Evolutionary conservation across 2,113 vertebrate species (phyloP).

Genomic region (Columba livia): DNA sequence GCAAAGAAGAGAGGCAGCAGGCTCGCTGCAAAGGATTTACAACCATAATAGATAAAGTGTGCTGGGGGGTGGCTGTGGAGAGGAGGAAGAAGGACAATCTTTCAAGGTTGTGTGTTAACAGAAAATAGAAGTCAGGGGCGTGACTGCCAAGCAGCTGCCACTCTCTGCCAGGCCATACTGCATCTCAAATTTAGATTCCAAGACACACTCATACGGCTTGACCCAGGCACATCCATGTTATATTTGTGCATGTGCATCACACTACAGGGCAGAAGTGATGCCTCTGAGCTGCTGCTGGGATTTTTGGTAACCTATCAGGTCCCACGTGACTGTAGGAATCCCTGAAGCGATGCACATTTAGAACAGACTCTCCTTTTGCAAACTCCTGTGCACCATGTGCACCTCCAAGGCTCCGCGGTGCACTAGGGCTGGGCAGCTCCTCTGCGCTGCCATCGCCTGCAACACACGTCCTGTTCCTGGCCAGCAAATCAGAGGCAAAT

Average conservation of each 20-base stretch:
- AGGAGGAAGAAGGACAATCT: background rate
- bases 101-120: background rate
- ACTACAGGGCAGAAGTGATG: background rate
- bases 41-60: background rate
- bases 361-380: background rate
- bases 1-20: slow-evolving; percentile 27
- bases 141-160: background rate
- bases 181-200: background rate
- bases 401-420: rapidly evolving
- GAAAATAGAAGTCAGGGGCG: background rate
- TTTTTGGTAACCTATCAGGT: background rate
- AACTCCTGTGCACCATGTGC: rapidly evolving
- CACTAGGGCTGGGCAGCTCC: background rate
- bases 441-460: rapidly evolving
- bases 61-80: background rate
- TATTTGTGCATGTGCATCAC: background rate
- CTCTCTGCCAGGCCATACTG: background rate
- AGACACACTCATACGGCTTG: rapidly evolving
- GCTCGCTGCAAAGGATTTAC: slow-evolving; percentile 19
- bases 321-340: background rate
- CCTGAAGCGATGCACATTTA: background rate
- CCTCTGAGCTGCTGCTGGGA: background rate
- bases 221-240: background rate
- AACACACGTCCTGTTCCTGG: background rate
- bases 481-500: background rate